Evolutionary conservation across 1,140 invertebrate species (phyloP).

Genomic region (Drosophila pandora): DNA sequence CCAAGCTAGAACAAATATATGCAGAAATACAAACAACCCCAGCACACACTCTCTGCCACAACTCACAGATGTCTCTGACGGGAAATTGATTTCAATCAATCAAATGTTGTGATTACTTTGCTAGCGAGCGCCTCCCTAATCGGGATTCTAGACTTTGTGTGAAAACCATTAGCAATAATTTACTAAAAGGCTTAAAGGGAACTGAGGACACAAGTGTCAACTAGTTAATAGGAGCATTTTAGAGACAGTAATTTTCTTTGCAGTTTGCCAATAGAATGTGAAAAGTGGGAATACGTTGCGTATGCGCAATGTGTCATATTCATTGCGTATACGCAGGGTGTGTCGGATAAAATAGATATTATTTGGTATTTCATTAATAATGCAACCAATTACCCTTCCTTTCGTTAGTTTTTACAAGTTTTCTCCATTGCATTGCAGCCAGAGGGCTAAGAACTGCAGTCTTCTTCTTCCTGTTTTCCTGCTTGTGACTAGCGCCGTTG

Average conservation of each 20-base stretch:
- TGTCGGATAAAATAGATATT: neutral
- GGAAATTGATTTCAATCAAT: constrained; percentile 83
- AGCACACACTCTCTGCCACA: constrained; percentile 10
- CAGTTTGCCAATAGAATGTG: neutral
- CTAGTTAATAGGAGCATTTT: constrained; percentile 34
- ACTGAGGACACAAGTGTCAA: constrained; percentile 52
- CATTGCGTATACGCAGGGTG: neutral
- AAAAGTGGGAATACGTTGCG: neutral
- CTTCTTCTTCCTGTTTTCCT: neutral
- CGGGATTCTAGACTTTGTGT: constrained; percentile 34
- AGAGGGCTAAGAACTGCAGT: constrained; percentile 10
- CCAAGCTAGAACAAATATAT: constrained; percentile 69
- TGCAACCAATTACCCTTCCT: neutral
- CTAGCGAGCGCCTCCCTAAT: constrained; percentile 37
- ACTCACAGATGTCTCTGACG: constrained; percentile 63
- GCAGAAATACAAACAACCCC: constrained; percentile 29
- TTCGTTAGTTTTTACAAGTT: neutral
- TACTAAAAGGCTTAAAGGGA: constrained; percentile 73
- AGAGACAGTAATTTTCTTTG: neutral
- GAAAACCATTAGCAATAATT: constrained; percentile 77
- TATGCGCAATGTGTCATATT: neutral
- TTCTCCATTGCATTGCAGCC: constrained; percentile 17
- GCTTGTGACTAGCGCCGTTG: constrained; percentile 21
- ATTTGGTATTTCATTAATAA: neutral
- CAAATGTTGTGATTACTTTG: constrained; percentile 82